Percentiles rank a stretch among this genome's conserved stretches.
Conservation (phyloP, 2,113 vertebrate species). For the Pterophyllum scalare region DNA sequence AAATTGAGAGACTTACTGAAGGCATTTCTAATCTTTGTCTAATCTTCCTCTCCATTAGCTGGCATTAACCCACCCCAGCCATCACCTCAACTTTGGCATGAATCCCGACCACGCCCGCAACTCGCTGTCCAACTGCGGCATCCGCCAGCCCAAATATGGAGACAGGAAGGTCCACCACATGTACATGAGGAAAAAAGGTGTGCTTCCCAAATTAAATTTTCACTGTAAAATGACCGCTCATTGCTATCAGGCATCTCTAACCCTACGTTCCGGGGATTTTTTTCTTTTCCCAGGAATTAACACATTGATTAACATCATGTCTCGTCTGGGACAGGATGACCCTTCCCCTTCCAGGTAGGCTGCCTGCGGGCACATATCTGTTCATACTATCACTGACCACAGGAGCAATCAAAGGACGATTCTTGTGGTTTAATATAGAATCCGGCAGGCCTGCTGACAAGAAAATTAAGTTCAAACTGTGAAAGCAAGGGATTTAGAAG, state of each 20-base stretch:
- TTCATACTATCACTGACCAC: slow-evolving; percentile 51
- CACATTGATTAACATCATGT: slow-evolving; percentile 99
- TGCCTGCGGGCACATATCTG: slow-evolving; percentile 51
- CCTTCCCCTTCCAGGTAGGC: slow-evolving; percentile 96
- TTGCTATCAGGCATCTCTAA: background rate
- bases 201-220: background rate
- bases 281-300: slow-evolving; percentile 89
- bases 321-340: slow-evolving; percentile 98
- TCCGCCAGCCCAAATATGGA: slow-evolving; percentile 97
- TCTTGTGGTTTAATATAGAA: slow-evolving; percentile 71
- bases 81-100: slow-evolving; percentile 99
- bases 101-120: slow-evolving; percentile 98
- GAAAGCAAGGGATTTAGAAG: slow-evolving; percentile 41
- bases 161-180: slow-evolving; percentile 98
- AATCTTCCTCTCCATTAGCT: slow-evolving; percentile 77
- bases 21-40: background rate
- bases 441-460: slow-evolving; percentile 66
- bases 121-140: slow-evolving; percentile 97
- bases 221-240: background rate
- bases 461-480: slow-evolving; percentile 72
- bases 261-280: background rate
- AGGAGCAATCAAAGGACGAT: slow-evolving; percentile 61
- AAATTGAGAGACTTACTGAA: background rate
- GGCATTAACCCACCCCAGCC: slow-evolving; percentile 98
- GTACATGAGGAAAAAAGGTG: slow-evolving; percentile 99